Evolutionary conservation across 1,140 invertebrate species (phyloP).

Genomic region (Solenopsis invicta): DNA sequence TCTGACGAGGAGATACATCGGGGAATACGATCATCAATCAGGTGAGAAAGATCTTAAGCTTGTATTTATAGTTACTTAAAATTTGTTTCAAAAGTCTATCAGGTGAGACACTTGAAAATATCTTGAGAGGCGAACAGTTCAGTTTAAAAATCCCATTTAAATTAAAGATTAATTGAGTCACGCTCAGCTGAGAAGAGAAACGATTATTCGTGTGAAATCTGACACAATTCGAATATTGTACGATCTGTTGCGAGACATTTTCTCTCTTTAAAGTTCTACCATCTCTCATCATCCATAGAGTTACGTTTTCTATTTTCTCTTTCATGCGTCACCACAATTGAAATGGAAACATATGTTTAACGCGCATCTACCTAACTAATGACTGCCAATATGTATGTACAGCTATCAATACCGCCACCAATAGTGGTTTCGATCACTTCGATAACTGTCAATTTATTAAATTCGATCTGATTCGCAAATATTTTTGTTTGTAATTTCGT

Average conservation of each 20-base stretch:
- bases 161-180: slow-evolving; percentile 10
- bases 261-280: slow-evolving; percentile 27
- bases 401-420: slow-evolving; percentile 29
- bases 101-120: neutral
- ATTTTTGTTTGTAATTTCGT: slow-evolving; percentile 16
- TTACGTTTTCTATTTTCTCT: neutral
- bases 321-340: slow-evolving; percentile 28
- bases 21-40: slow-evolving; percentile 97
- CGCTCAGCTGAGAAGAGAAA: neutral
- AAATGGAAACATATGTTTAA: slow-evolving; percentile 75
- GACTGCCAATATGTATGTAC: slow-evolving; percentile 13
- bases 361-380: slow-evolving; percentile 74
- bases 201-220: neutral
- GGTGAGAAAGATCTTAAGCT: slow-evolving; percentile 87
- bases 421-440: neutral
- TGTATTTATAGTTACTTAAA: slow-evolving; percentile 13
- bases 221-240: slow-evolving; percentile 5
- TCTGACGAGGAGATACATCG: slow-evolving; percentile 95
- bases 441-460: slow-evolving; percentile 11
- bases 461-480: slow-evolving; percentile 38
- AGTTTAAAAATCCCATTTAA: neutral
- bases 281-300: neutral
- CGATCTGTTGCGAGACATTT: neutral
- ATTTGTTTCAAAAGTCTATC: neutral
- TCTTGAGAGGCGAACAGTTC: neutral